phyloP scores from a whole-genome alignment of 2,888 invertebrate genomes.

The Oxystoma pomonae region DNA sequence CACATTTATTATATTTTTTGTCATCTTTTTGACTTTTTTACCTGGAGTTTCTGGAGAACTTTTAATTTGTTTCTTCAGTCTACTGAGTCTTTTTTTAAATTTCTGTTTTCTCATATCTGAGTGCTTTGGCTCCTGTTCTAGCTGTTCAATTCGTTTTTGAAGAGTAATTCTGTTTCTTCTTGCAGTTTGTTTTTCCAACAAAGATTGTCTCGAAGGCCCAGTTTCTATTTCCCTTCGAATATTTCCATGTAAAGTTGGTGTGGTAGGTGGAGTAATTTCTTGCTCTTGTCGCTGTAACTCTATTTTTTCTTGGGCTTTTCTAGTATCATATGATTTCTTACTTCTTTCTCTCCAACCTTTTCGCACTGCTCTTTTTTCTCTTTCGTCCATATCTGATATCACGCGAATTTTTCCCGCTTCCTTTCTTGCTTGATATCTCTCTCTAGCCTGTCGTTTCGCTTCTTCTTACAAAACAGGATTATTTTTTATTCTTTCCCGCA shows the following conservation, averaged over 20 bases:
- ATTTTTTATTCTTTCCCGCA: neutral
- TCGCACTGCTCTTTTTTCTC: slow-evolving; percentile 10
- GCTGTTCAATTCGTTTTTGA: slow-evolving; percentile 4
- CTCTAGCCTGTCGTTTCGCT: slow-evolving; percentile 3
- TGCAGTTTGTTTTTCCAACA: neutral
- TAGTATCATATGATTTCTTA: slow-evolving; percentile 1
- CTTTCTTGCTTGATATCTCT: slow-evolving; percentile 11
- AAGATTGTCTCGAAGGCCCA: neutral
- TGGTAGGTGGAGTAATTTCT: slow-evolving; percentile 10
- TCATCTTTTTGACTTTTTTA: slow-evolving; percentile 9
- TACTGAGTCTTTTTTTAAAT: slow-evolving; percentile 6
- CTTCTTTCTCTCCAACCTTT: slow-evolving; percentile 9
- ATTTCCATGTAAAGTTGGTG: slow-evolving; percentile 1
- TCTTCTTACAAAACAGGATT: slow-evolving; percentile 5
- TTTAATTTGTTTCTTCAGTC: slow-evolving; percentile 3
- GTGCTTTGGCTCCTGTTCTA: slow-evolving; percentile 3
- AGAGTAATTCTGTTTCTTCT: slow-evolving; percentile 7
- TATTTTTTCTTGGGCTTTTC: neutral
- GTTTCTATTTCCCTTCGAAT: neutral
- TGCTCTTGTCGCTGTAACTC: neutral
- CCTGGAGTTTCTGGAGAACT: slow-evolving; percentile 7
- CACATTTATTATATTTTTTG: slow-evolving; percentile 9
- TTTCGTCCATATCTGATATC: slow-evolving; percentile 8
- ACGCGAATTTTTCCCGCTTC: slow-evolving; percentile 7
- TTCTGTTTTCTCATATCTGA: slow-evolving; percentile 7